Conservation (phyloP, 2,113 vertebrate genomes). For the Strix aluco region DNA sequence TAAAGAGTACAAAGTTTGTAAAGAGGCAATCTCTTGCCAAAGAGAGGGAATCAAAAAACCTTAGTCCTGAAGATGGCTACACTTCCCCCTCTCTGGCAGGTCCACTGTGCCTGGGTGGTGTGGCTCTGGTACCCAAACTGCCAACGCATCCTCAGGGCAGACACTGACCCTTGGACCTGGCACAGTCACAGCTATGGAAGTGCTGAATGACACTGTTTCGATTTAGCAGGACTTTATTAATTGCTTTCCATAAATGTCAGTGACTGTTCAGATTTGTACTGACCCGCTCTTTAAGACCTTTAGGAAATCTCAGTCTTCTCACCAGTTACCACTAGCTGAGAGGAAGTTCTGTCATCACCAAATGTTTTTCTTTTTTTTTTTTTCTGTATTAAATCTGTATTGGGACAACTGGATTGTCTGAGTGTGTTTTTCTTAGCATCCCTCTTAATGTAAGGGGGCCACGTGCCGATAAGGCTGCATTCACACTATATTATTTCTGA, state of each 20-base stretch:
- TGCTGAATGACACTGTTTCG: not conserved
- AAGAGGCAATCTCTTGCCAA: not conserved
- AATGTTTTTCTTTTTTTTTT: not conserved
- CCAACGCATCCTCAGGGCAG: not conserved
- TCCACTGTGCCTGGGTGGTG: not conserved
- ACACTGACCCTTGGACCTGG: not conserved
- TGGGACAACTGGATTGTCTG: not conserved
- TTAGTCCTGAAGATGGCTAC: not conserved
- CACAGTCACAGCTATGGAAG: not conserved
- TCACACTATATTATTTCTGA: constrained; percentile 28
- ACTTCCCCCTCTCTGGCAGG: not conserved
- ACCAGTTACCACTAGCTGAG: not conserved
- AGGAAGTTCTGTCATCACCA: not conserved
- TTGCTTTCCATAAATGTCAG: constrained; percentile 1
- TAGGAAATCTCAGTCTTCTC: constrained; percentile 5
- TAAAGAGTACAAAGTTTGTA: not conserved
- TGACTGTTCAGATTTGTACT: not conserved
- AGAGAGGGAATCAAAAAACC: not conserved
- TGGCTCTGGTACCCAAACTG: not conserved
- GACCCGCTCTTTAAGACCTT: not conserved
- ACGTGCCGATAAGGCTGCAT: not conserved
- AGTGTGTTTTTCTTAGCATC: not conserved
- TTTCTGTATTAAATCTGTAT: not conserved
- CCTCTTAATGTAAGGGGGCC: not conserved
- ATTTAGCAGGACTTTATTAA: not conserved